phyloP scores from a whole-genome alignment of 2,888 invertebrate species.

The Arrhopalites spinosus region DNA sequence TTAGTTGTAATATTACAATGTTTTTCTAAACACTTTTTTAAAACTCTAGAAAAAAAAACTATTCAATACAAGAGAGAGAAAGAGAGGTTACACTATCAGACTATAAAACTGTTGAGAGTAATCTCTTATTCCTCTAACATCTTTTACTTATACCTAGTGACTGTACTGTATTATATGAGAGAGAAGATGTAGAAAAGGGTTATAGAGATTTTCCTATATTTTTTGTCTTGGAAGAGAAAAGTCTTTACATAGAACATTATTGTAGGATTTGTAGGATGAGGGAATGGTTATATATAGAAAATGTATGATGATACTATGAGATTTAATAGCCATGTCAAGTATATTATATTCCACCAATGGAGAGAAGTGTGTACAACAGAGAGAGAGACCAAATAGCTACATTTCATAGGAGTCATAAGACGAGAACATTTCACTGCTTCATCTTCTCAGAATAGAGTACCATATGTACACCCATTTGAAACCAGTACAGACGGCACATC shows the following conservation, averaged over 20 bases:
- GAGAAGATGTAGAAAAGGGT: no score
- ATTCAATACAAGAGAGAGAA: background rate
- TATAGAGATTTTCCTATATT: background rate
- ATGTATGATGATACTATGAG: background rate
- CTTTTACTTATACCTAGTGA: no score
- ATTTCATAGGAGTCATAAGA: conserved; percentile 12
- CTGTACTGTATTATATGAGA: no score
- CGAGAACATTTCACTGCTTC: conserved; percentile 20
- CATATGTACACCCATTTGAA: no score
- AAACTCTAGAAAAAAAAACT: background rate
- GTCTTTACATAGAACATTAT: background rate
- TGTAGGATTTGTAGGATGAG: background rate
- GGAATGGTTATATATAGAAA: background rate
- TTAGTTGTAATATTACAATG: background rate
- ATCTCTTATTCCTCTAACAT: background rate
- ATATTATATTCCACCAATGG: conserved; percentile 6
- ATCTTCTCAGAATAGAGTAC: conserved; percentile 1
- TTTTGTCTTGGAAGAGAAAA: no score
- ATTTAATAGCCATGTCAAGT: conserved; percentile 22
- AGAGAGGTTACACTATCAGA: background rate
- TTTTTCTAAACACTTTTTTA: conserved; percentile 1
- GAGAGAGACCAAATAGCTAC: conserved; percentile 2
- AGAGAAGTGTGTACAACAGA: background rate
- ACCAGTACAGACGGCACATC: background rate
- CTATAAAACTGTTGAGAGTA: no score